Evolutionary conservation across 2,888 invertebrate species (phyloP).

Genomic region (Sarcophaga caerulescens): DNA sequence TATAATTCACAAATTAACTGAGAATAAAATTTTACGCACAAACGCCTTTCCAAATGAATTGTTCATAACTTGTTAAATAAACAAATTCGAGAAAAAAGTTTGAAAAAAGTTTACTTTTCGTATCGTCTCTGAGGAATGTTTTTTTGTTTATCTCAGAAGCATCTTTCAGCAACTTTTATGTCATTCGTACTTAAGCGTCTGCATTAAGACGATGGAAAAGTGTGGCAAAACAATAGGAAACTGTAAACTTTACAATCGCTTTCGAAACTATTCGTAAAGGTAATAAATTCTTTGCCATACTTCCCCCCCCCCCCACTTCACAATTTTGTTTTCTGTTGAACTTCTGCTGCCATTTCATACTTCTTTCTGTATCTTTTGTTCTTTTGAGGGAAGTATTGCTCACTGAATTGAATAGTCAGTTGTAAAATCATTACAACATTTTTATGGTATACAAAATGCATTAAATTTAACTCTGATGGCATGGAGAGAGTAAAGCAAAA

Average conservation of each 20-base stretch:
- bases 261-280: conserved; percentile 57
- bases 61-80: conserved; percentile 53
- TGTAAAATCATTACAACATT: too few relatives aligned
- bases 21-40: conserved; percentile 8
- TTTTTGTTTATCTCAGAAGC: conserved; percentile 29
- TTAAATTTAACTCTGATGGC: not conserved
- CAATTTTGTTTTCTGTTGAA: not conserved
- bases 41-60: conserved; percentile 35
- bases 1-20: conserved; percentile 7
- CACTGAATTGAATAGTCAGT: too few relatives aligned
- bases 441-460: not conserved
- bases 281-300: conserved; percentile 50
- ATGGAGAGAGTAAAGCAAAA: not conserved
- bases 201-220: not conserved
- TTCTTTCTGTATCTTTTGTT: not conserved
- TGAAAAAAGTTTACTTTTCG: conserved; percentile 32
- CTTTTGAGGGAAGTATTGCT: conserved; percentile 18
- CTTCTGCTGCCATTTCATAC: conserved; percentile 8
- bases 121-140: conserved; percentile 32
- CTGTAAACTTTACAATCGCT: conserved; percentile 50
- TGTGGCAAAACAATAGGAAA: conserved; percentile 18
- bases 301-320: not conserved
- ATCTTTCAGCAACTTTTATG: conserved; percentile 52
- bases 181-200: conserved; percentile 57
- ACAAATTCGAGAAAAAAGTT: conserved; percentile 47